Evolutionary conservation across 2,113 vertebrate species (phyloP).

Genomic region (Anser brachyrhynchus): DNA sequence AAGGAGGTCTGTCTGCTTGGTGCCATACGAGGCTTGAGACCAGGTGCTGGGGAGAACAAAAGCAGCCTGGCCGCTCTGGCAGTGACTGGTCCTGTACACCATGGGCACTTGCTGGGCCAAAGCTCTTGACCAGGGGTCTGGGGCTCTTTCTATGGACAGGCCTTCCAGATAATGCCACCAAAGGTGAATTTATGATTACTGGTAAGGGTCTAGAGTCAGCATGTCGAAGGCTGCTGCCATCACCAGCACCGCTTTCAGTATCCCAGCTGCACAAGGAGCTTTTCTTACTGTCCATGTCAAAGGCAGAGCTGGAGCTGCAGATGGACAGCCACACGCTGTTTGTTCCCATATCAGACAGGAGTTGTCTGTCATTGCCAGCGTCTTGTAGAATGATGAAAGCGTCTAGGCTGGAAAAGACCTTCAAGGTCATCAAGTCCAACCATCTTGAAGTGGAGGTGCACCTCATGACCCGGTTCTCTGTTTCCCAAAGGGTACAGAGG

Average conservation of each 20-base stretch:
- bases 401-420: not conserved
- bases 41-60: not conserved
- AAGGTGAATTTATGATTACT: not conserved
- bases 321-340: no score
- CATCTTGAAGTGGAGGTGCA: not conserved
- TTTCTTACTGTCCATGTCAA: not conserved
- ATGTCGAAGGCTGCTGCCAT: not conserved
- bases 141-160: not conserved
- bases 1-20: not conserved
- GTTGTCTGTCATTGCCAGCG: not conserved
- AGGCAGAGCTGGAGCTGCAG: not conserved
- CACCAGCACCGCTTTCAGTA: not conserved
- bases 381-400: not conserved
- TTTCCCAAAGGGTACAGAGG: not conserved
- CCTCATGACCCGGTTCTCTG: not conserved
- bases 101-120: not conserved
- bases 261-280: not conserved
- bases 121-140: not conserved
- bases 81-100: not conserved
- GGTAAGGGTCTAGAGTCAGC: not conserved
- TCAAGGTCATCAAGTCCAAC: not conserved
- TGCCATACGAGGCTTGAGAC: not conserved
- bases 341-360: not conserved
- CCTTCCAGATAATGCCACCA: not conserved
- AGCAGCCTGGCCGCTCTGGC: not conserved